Base-by-base conservation (phyloP, 2,888 invertebrate genomes). In the Stramonita haemastoma region DNA sequence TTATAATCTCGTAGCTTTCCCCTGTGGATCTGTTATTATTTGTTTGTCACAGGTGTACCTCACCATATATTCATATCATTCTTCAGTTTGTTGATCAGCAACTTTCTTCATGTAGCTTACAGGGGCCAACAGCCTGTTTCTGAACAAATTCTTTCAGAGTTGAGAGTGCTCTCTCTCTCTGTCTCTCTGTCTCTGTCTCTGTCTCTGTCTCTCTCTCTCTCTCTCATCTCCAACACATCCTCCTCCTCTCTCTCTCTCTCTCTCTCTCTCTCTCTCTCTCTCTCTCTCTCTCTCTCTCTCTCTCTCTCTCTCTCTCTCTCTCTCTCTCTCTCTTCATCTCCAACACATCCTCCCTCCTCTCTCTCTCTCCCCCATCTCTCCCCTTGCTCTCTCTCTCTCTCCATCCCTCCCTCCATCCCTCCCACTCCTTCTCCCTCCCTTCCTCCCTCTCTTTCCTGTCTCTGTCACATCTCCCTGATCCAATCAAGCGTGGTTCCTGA, bases 221-320 rank as follows among this genome's bases (percentile, higher is more conserved):
- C 46, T 46, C 46, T 2, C 46, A n/a, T n/a, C n/a, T n/a, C n/a
- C n/a, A n/a, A n/a, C n/a, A n/a, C n/a, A n/a, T n/a, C n/a, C n/a
- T n/a, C n/a, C n/a, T n/a, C 8, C 46, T 46, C 46, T 2, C 46
- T 46, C 46, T 46, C 46, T 2, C 46, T 46, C 46, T 8, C 46
- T 46, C 46, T 46, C 46, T 46, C 46, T 66, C 66, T 26, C 66
- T 66, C 66, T 66, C 66, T 22, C 26, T 86, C 22, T 57, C 57
- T n/a, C 86, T 57, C 46, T 32, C 57, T 56, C 57, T 57, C 46
- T 32, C 86, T 86, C 86, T 86, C 86, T 86, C 86, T 86, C 86
- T 56, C 86, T 56, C 81, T 81, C 81, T 79, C 81, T 81, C 81
- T 81, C 81, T 81, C 81, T 81, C 81, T 81, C 81, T 81, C 81